These are phyloP conservation scores for Rhingia rostrata DNA, from an alignment of 2,888 invertebrate genomes.

Conservation along the genomic window DNA sequence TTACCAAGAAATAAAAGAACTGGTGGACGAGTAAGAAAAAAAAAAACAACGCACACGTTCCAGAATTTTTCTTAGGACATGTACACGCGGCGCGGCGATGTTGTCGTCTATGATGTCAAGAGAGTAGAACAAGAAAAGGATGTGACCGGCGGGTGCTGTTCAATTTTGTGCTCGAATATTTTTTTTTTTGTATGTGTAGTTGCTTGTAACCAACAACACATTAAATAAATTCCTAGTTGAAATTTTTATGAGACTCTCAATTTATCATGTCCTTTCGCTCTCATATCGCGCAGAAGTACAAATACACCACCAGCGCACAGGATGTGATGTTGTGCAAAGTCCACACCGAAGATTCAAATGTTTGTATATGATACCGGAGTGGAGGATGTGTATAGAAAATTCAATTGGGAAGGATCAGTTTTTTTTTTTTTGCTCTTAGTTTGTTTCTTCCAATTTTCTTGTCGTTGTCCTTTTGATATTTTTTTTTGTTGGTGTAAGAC, in stretches of 20 bases:
- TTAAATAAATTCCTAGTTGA: conserved; percentile 74
- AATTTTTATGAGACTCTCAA: conserved; percentile 74
- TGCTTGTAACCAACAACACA: conserved; percentile 71
- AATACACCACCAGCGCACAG: conserved; percentile 31
- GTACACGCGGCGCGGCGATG: conserved; percentile 39
- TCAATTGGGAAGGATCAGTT: conserved; percentile 74
- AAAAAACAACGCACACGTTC: conserved; percentile 4
- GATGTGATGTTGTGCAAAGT: conserved; percentile 59
- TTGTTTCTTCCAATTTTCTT: neutral
- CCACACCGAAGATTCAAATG: conserved; percentile 38
- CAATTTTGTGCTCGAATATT: conserved; percentile 25
- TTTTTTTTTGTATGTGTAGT: conserved; percentile 37
- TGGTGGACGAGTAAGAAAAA: conserved; percentile 9
- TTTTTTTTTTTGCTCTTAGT: conserved; percentile 47
- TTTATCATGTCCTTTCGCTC: conserved; percentile 72
- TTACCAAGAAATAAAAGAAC: neutral
- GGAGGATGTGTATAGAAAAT: conserved; percentile 36
- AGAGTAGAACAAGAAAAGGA: conserved; percentile 46
- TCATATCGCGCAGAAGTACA: conserved; percentile 54
- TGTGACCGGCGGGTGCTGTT: conserved; percentile 60
- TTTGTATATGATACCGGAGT: conserved; percentile 12
- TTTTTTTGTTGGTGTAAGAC: neutral
- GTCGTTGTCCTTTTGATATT: neutral
- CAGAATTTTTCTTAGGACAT: conserved; percentile 1
- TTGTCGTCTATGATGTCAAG: conserved; percentile 34